These are phyloP conservation scores for Amphilophus citrinellus DNA, from an alignment of 2,113 vertebrate species.

Conservation along the genomic window DNA sequence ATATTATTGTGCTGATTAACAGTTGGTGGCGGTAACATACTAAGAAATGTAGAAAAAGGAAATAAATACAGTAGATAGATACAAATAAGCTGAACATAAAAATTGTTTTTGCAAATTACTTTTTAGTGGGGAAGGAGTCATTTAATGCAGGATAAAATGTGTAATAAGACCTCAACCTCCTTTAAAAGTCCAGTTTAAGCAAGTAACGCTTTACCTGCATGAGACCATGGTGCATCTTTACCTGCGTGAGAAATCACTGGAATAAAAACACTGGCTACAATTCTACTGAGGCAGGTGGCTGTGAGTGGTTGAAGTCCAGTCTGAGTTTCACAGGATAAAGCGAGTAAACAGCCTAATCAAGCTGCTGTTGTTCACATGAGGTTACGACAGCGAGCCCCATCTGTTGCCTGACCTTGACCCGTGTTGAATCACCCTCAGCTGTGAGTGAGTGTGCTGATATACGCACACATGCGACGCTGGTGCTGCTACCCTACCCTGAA, in stretches of 20 bases:
- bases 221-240: not conserved
- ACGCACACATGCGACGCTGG: constrained; percentile 40
- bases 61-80: too few relatives aligned
- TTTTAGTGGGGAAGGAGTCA: too few relatives aligned
- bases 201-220: not conserved
- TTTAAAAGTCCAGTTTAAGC: too few relatives aligned
- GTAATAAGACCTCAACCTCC: not conserved
- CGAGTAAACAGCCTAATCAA: constrained; percentile 41
- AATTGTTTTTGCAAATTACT: too few relatives aligned
- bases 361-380: constrained; percentile 55
- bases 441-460: constrained; percentile 44
- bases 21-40: too few relatives aligned
- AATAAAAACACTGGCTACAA: not conserved
- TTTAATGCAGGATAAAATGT: too few relatives aligned
- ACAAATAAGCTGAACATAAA: too few relatives aligned
- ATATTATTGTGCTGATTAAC: too few relatives aligned
- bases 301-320: constrained; percentile 14
- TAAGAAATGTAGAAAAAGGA: too few relatives aligned
- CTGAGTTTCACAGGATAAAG: not conserved
- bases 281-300: constrained; percentile 1
- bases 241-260: not conserved
- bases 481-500: constrained; percentile 43
- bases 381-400: constrained; percentile 57
- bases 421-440: constrained; percentile 73
- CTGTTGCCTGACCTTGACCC: constrained; percentile 79